Percentiles rank a stretch among this genome's conserved stretches.
Conservation (phyloP, 2,113 vertebrate species). For the Rhinolophus sinicus region DNA sequence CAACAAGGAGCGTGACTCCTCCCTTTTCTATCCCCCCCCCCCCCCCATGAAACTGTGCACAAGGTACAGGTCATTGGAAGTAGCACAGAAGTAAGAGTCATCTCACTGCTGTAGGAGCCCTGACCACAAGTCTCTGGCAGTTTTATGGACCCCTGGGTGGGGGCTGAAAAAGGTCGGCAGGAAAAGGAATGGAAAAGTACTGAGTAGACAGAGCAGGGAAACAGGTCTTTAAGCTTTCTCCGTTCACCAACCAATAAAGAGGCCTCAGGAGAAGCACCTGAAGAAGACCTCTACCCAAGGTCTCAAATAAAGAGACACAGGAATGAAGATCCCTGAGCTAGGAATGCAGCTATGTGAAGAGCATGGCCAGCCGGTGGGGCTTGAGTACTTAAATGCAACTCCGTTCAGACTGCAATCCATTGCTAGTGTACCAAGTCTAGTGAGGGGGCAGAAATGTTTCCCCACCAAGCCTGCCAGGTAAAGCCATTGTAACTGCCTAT, state of each 20-base stretch:
- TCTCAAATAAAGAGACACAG: neutral
- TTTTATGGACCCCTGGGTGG: neutral
- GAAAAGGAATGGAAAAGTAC: neutral
- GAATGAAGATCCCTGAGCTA: too few species aligned
- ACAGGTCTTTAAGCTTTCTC: neutral
- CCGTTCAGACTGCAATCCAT: neutral
- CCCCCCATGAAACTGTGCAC: neutral
- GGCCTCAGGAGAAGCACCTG: neutral
- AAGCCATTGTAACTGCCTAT: neutral
- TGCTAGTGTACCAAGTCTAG: neutral
- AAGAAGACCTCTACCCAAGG: neutral
- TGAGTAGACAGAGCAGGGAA: neutral
- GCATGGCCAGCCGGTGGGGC: neutral
- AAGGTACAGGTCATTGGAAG: neutral
- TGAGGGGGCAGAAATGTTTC: neutral
- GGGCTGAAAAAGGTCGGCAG: neutral
- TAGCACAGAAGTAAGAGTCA: neutral
- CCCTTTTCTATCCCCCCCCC: neutral
- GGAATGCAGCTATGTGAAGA: neutral
- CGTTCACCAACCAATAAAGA: neutral
- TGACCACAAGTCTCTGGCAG: neutral
- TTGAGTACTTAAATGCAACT: neutral
- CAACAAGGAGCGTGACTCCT: neutral
- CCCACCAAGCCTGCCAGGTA: neutral
- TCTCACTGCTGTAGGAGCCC: neutral